Percentiles rank a stretch among this genome's conserved stretches.
phyloP scores from a whole-genome alignment of 2,888 invertebrate genomes.

The Acleris cristana region DNA sequence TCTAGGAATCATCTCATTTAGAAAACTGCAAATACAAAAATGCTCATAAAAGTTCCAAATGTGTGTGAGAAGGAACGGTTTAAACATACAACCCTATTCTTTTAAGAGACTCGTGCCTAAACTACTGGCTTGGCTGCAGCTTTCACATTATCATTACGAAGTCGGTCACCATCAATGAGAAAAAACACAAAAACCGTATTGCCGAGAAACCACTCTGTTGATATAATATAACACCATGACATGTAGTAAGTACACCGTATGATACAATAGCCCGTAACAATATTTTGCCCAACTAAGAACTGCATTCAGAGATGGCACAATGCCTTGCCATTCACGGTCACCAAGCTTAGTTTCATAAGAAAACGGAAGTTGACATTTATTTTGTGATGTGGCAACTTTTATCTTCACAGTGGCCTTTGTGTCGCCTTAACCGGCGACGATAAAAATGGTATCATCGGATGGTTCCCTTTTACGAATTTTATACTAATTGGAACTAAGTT shows the following conservation, averaged over 20 bases:
- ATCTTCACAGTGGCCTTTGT: constrained; percentile 46
- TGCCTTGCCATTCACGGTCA: constrained; percentile 53
- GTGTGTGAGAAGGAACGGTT: too few species aligned
- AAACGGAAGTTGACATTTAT: constrained; percentile 70
- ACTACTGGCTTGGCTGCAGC: too few species aligned
- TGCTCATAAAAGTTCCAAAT: too few species aligned
- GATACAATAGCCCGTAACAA: constrained; percentile 61
- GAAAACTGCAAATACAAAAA: too few species aligned
- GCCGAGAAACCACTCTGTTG: constrained; percentile 2
- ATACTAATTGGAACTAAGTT: constrained; percentile 3
- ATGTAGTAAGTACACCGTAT: constrained; percentile 48
- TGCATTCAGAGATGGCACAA: constrained; percentile 54
- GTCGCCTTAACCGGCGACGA: constrained; percentile 9
- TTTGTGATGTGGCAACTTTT: constrained; percentile 57
- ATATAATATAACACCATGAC: constrained; percentile 5
- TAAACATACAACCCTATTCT: too few species aligned
- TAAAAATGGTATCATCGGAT: constrained; percentile 14
- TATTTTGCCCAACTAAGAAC: constrained; percentile 64
- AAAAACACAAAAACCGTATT: too few species aligned
- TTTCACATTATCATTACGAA: too few species aligned
- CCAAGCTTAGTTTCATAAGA: constrained; percentile 49
- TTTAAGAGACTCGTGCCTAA: too few species aligned
- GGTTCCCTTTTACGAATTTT: constrained; percentile 30
- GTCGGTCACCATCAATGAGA: too few species aligned
- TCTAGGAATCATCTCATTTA: too few species aligned